Evolutionary conservation across 2,888 invertebrate genomes (phyloP), one percentile per base, ranked within the genome.

Genomic region (Choristoneura rosaceana): DNA sequence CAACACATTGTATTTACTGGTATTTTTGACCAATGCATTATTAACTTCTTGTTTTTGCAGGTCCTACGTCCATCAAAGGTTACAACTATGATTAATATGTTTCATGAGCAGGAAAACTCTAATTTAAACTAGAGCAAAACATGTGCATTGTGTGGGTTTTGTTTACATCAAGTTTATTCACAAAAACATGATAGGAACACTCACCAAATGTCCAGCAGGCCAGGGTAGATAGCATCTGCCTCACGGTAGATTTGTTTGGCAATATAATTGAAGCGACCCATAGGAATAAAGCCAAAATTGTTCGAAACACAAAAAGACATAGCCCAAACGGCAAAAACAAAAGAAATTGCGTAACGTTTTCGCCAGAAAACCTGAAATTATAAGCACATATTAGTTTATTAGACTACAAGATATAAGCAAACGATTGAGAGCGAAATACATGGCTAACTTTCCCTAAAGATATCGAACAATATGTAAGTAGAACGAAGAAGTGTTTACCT

Each of bases 161-260:
- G 45, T 62, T 58, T 67, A 10, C 33, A 33, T 4, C 34, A 33
- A 43, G 17, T 17, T 8, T 50, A 45, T 64, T 14, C 47, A 15
- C 12, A 12, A 38, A 10, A 5, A 9, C 15, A 47, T 8, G 7
- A 45, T 12, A 12, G 14, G 15, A n/a, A n/a, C 9, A 73, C 88
- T 89, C 90, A 88, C 96, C 96, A 84, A 96, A 95, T 7, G 95
- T 93, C 87, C 95, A 91, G 78, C 95, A 95, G 17, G 95, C 94
- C n/a, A 95, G 81, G 43, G 95, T 95, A 15, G 95, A 94, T 61
- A 95, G 82, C 81, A 95, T 84, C 79, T 95, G 95, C 75, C 95
- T 89, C 17, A 95, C 87, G 12, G 94, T 90, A 64, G 94, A 94
- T 78, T 95, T 94, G 81, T 95, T 95, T 47, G 95, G 95, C 76